Conservation (phyloP, 2,888 invertebrate species). For the Hololepta plana region DNA sequence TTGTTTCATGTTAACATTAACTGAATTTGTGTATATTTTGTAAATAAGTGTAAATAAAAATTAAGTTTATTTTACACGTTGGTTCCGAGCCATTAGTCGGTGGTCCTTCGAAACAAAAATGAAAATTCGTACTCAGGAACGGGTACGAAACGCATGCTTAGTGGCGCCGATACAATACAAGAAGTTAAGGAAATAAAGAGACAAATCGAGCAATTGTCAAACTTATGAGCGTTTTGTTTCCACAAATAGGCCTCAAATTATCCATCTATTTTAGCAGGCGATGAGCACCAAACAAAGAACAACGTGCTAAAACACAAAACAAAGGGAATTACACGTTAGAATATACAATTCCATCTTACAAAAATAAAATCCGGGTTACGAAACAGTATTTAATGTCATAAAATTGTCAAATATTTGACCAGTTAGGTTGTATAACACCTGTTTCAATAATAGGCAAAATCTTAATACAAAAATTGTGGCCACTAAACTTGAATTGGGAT, state of each 20-base stretch:
- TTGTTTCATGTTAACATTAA: no score
- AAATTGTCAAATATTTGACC: constrained; percentile 6
- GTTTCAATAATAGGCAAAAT: constrained; percentile 6
- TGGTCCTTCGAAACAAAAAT: no score
- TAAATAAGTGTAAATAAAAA: no score
- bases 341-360: constrained; percentile 1
- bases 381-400: constrained; percentile 5
- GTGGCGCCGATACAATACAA: constrained; percentile 9
- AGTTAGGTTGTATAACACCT: constrained; percentile 7
- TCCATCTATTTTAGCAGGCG: background rate
- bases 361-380: background rate
- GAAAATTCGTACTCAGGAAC: no score
- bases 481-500: constrained; percentile 7
- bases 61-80: no score
- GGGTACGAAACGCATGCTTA: constrained; percentile 9
- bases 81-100: no score
- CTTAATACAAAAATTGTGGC: constrained; percentile 8
- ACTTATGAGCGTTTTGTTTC: constrained; percentile 8
- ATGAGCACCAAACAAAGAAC: background rate
- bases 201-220: constrained; percentile 5
- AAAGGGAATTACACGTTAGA: background rate
- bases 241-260: constrained; percentile 10
- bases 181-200: constrained; percentile 3
- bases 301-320: constrained; percentile 2
- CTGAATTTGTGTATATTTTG: no score